phyloP scores from a whole-genome alignment of 2,113 vertebrate species.

The Entosphenus tridentatus region DNA sequence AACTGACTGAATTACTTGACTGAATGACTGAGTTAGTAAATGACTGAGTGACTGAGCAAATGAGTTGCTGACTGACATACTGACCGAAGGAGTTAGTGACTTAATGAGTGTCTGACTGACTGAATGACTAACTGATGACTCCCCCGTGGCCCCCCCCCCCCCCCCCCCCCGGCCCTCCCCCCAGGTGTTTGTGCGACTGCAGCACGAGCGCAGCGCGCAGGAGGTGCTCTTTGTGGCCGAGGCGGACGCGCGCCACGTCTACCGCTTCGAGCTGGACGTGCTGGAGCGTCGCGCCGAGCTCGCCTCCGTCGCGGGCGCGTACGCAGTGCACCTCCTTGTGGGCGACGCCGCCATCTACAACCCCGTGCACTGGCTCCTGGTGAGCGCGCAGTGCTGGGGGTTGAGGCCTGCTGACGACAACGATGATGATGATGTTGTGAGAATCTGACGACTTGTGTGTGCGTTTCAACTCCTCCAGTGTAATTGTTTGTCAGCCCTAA shows the following conservation, averaged over 20 bases:
- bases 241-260: slow-evolving; percentile 69
- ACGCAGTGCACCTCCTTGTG: slow-evolving; percentile 70
- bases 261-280: slow-evolving; percentile 89
- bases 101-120: no score
- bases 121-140: no score
- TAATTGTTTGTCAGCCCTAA: neutral
- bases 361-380: slow-evolving; percentile 88
- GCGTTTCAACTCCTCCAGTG: neutral
- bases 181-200: slow-evolving; percentile 82
- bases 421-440: neutral
- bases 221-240: slow-evolving; percentile 97
- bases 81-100: no score
- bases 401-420: no score
- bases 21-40: no score
- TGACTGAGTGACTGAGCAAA: no score
- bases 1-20: no score
- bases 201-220: slow-evolving; percentile 87
- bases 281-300: slow-evolving; percentile 73
- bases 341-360: slow-evolving; percentile 92
- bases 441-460: neutral
- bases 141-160: no score
- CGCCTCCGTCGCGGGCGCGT: slow-evolving; percentile 74
- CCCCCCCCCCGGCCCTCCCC: neutral
- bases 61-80: no score
- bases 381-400: slow-evolving; percentile 19